Percentiles rank a stretch among this genome's conserved stretches.
Conservation (phyloP, 2,797 vertebrate species). For the Smutsia gigantea region DNA sequence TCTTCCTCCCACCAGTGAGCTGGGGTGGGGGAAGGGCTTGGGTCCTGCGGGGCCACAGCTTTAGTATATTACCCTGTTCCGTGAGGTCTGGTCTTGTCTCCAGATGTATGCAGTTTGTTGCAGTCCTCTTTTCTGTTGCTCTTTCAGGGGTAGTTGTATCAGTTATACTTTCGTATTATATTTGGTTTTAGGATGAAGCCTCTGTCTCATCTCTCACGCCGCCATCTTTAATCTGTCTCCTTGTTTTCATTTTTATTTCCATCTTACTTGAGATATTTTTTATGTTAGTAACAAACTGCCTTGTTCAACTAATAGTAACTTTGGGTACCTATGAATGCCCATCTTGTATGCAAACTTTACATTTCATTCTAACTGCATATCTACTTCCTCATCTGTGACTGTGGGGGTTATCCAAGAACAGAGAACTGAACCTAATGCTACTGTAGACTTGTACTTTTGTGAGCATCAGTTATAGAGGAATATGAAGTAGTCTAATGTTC, state of each 20-base stretch:
- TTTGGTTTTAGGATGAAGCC: too few relatives aligned
- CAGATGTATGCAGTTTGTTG: too few relatives aligned
- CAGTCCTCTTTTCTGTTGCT: too few relatives aligned
- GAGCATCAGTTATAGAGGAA: background rate
- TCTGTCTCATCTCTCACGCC: too few relatives aligned
- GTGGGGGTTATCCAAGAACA: background rate
- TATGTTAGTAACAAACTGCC: background rate
- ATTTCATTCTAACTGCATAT: background rate
- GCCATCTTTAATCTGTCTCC: too few relatives aligned
- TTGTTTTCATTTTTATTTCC: conserved; percentile 33
- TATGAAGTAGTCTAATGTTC: background rate
- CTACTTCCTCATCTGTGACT: background rate
- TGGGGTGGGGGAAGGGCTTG: too few relatives aligned
- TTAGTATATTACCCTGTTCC: too few relatives aligned
- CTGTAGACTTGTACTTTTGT: background rate
- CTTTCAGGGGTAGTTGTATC: too few relatives aligned
- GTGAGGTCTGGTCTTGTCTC: too few relatives aligned
- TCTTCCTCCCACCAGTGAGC: too few relatives aligned
- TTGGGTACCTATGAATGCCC: background rate
- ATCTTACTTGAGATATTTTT: background rate
- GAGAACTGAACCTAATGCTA: background rate
- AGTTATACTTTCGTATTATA: too few relatives aligned
- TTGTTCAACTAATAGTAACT: background rate
- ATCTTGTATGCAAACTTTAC: background rate
- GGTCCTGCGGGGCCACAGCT: too few relatives aligned